phyloP scores from a whole-genome alignment of 2,113 vertebrate genomes.

The Cettia cetti region DNA sequence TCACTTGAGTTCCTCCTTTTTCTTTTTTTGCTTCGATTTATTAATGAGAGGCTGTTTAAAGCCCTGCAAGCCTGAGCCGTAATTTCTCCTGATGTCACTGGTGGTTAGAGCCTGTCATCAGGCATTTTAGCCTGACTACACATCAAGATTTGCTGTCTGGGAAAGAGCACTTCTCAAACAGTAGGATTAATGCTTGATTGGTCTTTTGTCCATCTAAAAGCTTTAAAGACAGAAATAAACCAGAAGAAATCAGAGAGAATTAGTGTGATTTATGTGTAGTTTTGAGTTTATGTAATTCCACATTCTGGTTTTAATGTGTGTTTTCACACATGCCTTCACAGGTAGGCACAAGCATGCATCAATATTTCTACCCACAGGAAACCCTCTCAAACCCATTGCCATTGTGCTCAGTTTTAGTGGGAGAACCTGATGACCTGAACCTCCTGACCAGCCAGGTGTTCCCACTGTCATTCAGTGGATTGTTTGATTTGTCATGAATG shows the following conservation, averaged over 20 bases:
- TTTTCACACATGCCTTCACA: accelerated
- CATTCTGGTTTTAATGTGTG: not conserved
- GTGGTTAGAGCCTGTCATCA: not conserved
- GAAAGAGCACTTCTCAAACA: not conserved
- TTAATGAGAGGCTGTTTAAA: not conserved
- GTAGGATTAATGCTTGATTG: not conserved
- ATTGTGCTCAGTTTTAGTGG: not conserved
- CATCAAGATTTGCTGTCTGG: not conserved
- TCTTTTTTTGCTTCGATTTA: accelerated
- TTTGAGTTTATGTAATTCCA: not conserved
- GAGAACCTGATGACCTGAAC: not conserved
- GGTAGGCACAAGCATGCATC: accelerated
- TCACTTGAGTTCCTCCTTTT: not conserved
- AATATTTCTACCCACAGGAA: not conserved
- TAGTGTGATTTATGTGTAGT: not conserved
- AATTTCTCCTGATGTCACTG: not conserved
- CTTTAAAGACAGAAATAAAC: not conserved
- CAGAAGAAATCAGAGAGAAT: not conserved
- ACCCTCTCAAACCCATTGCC: not conserved
- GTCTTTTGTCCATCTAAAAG: not conserved
- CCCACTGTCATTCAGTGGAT: accelerated
- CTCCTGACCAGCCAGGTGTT: accelerated
- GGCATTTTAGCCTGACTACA: not conserved
- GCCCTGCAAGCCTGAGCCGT: not conserved
- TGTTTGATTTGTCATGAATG: not conserved